These are phyloP conservation scores for Caenorhabditis inopinata DNA, from an alignment of 1,140 invertebrate species.

Conservation along the genomic window DNA sequence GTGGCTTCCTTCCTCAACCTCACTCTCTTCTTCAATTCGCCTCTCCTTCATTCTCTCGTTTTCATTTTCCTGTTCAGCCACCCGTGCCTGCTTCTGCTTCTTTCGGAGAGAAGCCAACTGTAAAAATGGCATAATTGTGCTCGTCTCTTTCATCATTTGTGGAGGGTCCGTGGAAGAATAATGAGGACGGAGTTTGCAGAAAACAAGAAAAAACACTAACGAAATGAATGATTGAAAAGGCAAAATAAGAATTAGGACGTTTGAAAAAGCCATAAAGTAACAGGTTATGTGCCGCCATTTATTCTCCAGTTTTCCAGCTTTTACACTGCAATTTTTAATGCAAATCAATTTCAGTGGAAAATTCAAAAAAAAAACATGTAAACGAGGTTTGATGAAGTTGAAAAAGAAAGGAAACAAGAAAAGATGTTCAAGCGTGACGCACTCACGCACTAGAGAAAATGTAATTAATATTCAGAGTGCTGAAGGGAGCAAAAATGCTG, in stretches of 20 bases:
- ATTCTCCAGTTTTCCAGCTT: no score
- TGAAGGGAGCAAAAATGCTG: not conserved
- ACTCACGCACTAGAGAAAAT: not conserved
- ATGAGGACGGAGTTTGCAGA: not conserved
- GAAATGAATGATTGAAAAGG: not conserved
- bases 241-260: not conserved
- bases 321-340: no score
- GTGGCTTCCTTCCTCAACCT: not conserved
- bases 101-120: not conserved
- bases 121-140: conserved; percentile 22
- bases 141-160: not conserved
- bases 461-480: not conserved
- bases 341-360: no score
- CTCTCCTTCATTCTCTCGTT: not conserved
- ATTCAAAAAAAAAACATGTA: no score
- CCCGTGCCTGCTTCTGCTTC: not conserved
- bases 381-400: not conserved
- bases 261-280: not conserved
- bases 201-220: not conserved
- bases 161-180: conserved; percentile 5
- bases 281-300: no score
- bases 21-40: not conserved
- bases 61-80: not conserved
- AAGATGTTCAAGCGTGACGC: not conserved
- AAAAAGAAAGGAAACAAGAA: not conserved